Percentiles rank a stretch among this genome's conserved stretches.
These are phyloP conservation scores for Ectemnius continuus DNA, from an alignment of 2,888 invertebrate genomes.

Conservation along the genomic window DNA sequence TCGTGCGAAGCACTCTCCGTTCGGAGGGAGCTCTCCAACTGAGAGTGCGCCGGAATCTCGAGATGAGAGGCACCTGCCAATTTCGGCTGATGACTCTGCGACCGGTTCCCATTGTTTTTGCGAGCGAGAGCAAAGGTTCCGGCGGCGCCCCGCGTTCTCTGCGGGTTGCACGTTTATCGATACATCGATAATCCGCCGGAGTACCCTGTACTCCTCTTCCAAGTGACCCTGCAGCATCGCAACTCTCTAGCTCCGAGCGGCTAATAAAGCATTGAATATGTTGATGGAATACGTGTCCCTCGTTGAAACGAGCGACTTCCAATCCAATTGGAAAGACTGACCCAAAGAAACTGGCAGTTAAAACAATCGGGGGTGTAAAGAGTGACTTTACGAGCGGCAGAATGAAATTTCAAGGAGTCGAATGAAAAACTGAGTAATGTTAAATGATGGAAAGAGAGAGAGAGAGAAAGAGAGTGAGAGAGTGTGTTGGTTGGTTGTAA, in stretches of 20 bases:
- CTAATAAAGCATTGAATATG: conserved; percentile 65
- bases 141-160: conserved; percentile 49
- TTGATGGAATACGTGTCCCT: conserved; percentile 54
- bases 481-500: too few relatives aligned
- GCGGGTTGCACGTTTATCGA: conserved; percentile 51
- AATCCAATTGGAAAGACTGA: conserved; percentile 60
- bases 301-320: conserved; percentile 42
- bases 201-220: conserved; percentile 39
- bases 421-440: neutral
- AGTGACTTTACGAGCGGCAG: neutral
- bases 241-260: conserved; percentile 46
- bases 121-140: conserved; percentile 19
- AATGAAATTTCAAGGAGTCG: conserved; percentile 10
- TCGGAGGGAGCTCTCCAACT: conserved; percentile 9
- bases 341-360: conserved; percentile 44
- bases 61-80: conserved; percentile 60
- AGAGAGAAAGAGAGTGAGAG: too few relatives aligned
- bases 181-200: conserved; percentile 54
- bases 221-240: conserved; percentile 29
- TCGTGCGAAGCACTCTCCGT: conserved; percentile 1
- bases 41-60: too few relatives aligned
- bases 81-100: conserved; percentile 64
- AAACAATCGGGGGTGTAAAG: conserved; percentile 55
- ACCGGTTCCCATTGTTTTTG: conserved; percentile 55
- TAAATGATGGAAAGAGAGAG: too few relatives aligned